A percentile compares a stretch with the other conserved stretches of the same genome.
phyloP scores from a whole-genome alignment of 2,113 vertebrate species.

The Nanger granti region DNA sequence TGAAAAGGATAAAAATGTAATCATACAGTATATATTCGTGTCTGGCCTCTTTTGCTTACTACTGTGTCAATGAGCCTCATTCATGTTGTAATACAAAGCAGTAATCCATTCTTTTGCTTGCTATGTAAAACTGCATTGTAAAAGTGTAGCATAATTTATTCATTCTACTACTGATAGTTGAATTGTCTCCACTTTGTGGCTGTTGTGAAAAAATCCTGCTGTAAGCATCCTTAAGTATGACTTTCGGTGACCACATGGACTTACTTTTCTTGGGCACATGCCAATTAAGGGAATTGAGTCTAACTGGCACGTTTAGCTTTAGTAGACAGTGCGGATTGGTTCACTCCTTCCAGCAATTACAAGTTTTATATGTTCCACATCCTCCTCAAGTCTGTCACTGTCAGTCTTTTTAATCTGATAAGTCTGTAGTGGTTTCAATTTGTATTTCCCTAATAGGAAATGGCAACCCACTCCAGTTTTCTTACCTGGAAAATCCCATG shows the following conservation, averaged over 20 bases:
- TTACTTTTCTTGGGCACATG: not conserved
- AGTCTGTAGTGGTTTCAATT: not conserved
- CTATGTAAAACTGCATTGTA: not conserved
- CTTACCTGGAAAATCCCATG: not conserved
- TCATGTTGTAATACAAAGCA: not conserved
- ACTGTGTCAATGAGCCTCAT: not conserved
- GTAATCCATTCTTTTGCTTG: not conserved
- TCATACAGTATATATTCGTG: not conserved
- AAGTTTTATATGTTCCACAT: not conserved
- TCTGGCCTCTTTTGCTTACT: conserved; percentile 1
- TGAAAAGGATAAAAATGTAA: not conserved
- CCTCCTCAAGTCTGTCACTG: not conserved
- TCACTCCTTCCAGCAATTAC: not conserved
- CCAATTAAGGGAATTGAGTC: not conserved
- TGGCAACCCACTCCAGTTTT: not conserved
- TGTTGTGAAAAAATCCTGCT: not conserved
- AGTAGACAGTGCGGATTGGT: not conserved
- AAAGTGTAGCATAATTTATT: not conserved
- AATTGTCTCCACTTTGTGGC: not conserved
- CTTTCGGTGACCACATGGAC: not conserved
- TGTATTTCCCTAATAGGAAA: not conserved
- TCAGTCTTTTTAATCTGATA: not conserved
- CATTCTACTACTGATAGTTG: not conserved
- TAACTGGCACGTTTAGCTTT: not conserved
- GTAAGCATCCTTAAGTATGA: not conserved